Conservation (phyloP, 1,140 invertebrate genomes). For the Matsumurasca onukii region DNA sequence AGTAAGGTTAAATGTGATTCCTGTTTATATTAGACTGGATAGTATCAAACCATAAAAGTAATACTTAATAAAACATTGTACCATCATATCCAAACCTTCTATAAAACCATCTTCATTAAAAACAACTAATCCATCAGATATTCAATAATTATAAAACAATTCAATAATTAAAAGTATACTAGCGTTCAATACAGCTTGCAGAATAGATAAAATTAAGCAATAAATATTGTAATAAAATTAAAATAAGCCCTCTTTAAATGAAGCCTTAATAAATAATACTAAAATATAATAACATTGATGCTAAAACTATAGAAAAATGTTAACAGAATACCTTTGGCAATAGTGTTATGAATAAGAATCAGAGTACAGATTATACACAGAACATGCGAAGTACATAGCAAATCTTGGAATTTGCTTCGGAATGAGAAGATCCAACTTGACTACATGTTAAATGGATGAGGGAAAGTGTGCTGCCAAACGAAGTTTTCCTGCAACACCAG, state of each 20-base stretch:
- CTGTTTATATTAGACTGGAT: no score
- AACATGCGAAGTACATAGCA: neutral
- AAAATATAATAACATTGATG: neutral
- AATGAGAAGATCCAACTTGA: neutral
- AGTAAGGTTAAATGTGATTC: no score
- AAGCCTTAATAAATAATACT: neutral
- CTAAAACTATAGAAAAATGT: neutral
- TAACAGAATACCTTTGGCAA: neutral
- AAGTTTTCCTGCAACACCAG: conserved; percentile 32
- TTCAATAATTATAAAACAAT: no score
- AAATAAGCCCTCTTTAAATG: neutral
- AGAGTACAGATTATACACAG: neutral
- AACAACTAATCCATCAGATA: no score
- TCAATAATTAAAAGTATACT: conserved; percentile 19
- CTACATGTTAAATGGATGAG: conserved; percentile 13
- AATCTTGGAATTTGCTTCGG: neutral
- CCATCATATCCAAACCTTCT: no score
- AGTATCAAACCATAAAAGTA: no score
- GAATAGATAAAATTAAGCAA: conserved; percentile 17
- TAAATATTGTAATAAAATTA: conserved; percentile 12
- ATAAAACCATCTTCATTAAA: no score
- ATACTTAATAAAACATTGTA: no score
- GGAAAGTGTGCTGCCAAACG: conserved; percentile 35
- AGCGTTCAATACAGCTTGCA: neutral
- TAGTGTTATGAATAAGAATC: neutral